phyloP scores from a whole-genome alignment of 2,888 invertebrate genomes.

The Poecilobothrus nobilitatus region DNA sequence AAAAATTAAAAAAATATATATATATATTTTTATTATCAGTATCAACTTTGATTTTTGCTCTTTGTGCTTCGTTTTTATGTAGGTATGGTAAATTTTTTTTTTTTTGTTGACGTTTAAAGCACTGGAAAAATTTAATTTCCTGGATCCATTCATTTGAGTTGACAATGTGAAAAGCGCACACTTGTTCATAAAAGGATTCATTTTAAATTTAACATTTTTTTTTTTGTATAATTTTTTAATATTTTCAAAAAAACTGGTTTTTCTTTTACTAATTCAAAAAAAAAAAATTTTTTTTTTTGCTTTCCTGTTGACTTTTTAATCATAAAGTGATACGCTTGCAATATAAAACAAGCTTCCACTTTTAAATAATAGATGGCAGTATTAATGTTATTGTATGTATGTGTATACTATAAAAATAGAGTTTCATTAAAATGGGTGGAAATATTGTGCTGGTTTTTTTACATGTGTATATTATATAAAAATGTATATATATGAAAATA shows the following conservation, averaged over 20 bases:
- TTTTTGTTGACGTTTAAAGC: not conserved
- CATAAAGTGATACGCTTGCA: too few species aligned
- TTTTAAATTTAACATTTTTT: not conserved
- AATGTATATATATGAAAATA: not conserved
- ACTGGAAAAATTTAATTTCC: conserved; percentile 10
- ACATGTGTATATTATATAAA: too few species aligned
- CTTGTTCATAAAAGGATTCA: not conserved
- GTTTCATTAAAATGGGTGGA: not conserved
- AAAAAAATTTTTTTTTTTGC: not conserved
- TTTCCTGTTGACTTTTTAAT: too few species aligned
- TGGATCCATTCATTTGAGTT: conserved; percentile 8
- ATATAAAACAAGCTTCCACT: too few species aligned
- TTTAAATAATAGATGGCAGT: too few species aligned
- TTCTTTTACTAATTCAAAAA: not conserved
- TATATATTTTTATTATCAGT: conserved; percentile 18
- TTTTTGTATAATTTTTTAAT: not conserved
- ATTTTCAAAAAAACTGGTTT: not conserved
- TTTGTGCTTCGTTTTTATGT: conserved; percentile 12
- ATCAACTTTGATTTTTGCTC: conserved; percentile 30
- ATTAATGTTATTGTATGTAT: not conserved
- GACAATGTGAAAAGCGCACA: conserved; percentile 8
- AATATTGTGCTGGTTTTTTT: not conserved
- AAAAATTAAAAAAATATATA: conserved; percentile 7
- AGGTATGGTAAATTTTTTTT: not conserved
- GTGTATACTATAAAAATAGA: not conserved